phyloP scores from a whole-genome alignment of 2,113 vertebrate species.

The Tinamus guttatus region DNA sequence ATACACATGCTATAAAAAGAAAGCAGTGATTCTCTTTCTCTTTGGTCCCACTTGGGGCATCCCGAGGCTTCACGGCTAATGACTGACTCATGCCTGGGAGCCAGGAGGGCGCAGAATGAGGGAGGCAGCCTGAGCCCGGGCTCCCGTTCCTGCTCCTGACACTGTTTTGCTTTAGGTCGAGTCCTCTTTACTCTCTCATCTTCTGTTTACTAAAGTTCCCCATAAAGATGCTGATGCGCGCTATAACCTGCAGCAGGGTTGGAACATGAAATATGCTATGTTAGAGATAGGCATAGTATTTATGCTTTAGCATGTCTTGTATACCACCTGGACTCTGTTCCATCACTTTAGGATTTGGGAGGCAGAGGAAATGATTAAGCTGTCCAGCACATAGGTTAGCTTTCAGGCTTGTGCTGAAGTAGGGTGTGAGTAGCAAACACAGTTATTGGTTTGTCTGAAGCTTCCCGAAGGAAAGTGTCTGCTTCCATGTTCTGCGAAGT shows the following conservation, averaged over 20 bases:
- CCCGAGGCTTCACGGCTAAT: not conserved
- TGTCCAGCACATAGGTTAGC: not conserved
- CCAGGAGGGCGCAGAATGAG: not conserved
- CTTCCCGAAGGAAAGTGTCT: not conserved
- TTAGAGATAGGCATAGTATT: not conserved
- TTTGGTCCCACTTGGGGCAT: not conserved
- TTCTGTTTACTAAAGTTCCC: not conserved
- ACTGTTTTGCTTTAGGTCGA: not conserved
- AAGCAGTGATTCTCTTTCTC: not conserved
- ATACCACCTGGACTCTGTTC: not conserved
- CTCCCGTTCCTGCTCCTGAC: not conserved
- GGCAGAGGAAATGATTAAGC: not conserved
- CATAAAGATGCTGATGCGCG: not conserved
- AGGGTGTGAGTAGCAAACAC: not conserved
- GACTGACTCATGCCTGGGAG: not conserved
- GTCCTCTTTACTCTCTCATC: accelerated
- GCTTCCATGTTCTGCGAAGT: not conserved
- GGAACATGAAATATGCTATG: not conserved
- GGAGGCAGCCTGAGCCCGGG: not conserved
- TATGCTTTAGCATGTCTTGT: not conserved
- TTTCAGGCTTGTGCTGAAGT: not conserved
- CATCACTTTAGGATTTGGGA: not conserved
- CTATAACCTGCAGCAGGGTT: not conserved
- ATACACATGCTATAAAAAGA: not conserved
- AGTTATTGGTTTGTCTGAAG: not conserved